Conservation (phyloP, 2,888 invertebrate genomes). For the Chrysotoxum bicinctum region DNA sequence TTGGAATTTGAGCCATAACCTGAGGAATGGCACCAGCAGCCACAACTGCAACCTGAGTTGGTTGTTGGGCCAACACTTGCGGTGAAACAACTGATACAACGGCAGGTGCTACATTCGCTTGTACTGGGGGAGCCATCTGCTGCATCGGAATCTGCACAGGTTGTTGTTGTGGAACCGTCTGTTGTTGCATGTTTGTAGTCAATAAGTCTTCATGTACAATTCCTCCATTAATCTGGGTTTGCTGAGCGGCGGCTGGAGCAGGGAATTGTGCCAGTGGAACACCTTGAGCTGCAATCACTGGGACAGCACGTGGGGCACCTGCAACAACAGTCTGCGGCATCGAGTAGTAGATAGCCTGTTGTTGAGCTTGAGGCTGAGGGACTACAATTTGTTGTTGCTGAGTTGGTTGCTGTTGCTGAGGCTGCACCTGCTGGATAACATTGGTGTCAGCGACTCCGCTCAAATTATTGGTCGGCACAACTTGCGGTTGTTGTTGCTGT, state of each 20-base stretch:
- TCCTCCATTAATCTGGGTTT: constrained; percentile 79
- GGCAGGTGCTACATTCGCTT: constrained; percentile 73
- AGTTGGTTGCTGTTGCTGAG: constrained; percentile 71
- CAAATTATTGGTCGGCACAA: constrained; percentile 47
- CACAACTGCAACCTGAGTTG: constrained; percentile 55
- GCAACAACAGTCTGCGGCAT: constrained; percentile 77
- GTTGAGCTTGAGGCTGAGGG: constrained; percentile 76
- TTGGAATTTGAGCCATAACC: constrained; percentile 52
- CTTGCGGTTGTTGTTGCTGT: constrained; percentile 49
- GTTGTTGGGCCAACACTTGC: constrained; percentile 57
- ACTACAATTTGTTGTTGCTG: constrained; percentile 73
- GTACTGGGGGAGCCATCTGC: constrained; percentile 74
- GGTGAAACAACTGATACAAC: constrained; percentile 70
- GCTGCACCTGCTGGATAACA: constrained; percentile 74
- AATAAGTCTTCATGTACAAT: constrained; percentile 80
- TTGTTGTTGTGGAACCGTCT: constrained; percentile 56
- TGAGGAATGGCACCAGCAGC: constrained; percentile 55
- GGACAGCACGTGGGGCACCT: constrained; percentile 76
- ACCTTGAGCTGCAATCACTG: constrained; percentile 76
- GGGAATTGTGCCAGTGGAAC: constrained; percentile 76
- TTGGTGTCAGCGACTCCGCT: constrained; percentile 40
- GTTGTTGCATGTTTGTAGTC: constrained; percentile 77
- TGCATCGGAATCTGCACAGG: constrained; percentile 50
- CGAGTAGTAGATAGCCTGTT: constrained; percentile 78
- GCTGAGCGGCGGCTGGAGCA: constrained; percentile 76